Evolutionary conservation across 2,888 invertebrate species (phyloP), one percentile per base, ranked within the genome.

Genomic region (Achlya flavicornis): DNA sequence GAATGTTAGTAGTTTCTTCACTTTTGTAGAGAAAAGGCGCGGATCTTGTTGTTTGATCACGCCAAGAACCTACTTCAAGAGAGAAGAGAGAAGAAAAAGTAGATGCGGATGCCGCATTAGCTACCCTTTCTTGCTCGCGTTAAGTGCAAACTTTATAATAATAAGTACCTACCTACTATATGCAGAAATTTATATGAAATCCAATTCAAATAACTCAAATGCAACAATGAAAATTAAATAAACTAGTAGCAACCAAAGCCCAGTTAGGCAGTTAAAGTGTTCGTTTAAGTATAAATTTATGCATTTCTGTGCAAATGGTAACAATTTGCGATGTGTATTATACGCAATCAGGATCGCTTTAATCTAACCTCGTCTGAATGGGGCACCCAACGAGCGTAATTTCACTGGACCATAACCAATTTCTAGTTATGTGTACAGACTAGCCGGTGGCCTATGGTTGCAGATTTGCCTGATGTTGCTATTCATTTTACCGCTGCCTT

Each of bases 281-380:
- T 67, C 65, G 69, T 78, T 72, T 70, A 74, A 69, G 67, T 71
- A 68, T 67, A 73, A 75, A 78, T 77, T 65, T 68, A 78, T 77
- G 75, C 72, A 75, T 80, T 75, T 76, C 64, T 68, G 71, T 78
- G 74, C 66, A 79, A 84, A 83, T 79, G 78, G 83, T 82, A 72
- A 86, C 80, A 83, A 85, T 87, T 86, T 85, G 78, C 77, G 71
- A 77, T 74, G 70, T 74, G 72, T 77, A 76, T 75, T 81, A 79
- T 84, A 84, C 78, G 87, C 87, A 89, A 88, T 88, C 87, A 89
- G 83, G 81, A 81, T 80, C 84, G 79, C 83, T 88, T 87, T 84
- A 86, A 84, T 79, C 71, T 78, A 74, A 69, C 76, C 62, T 66
- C 77, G 74, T 72, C 75, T 87, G 86, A 87, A 87, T 87, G 66